Evolutionary conservation across 2,113 vertebrate genomes (phyloP), one percentile per base, ranked within the genome.

Genomic region (Chiloscyllium plagiosum): DNA sequence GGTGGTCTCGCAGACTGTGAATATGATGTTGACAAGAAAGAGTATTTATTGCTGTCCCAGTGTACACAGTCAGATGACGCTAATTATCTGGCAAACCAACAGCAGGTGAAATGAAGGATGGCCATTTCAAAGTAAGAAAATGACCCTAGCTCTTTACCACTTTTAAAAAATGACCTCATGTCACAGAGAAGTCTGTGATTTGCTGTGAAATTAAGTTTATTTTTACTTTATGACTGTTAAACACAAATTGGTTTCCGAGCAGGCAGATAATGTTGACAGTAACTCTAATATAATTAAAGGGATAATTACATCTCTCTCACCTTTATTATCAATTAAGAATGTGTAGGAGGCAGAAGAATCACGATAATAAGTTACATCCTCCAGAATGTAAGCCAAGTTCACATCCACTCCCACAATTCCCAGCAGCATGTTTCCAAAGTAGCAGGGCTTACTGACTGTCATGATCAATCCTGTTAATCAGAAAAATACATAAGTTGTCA

Each of bases 241-340:
- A 61, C 52, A 90, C 12, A 29, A 19, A 93, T 68, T n/a, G 66
- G 89, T n/a, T 66, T 19, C 89, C 17, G 12, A 29, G 52, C 5
- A 90, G 52, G 52, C 19, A 93, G 61, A 66, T 93, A 68, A 93
- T 37, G 20, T 15, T 93, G n/a, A 33, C 61, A 66, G 89, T 33
- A 10, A n/a, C 17, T 3, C 87, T 29, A 61, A n/a, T 6, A 33
- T 19, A 83, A 83, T 83, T 83, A 47, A 42, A 42, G 80, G 19
- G 37, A 68, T 37, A 93, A 92, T 66, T 65, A 37, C 26, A 29
- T 56, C 15, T 61, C 50, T 70, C 29, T 97, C 97, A 99, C 99
- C 99, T 99, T 99, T 99, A 97, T 99, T 99, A 97, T 99, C 99
- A 22, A 99, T 99, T 96, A 99, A 99, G 97, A 99, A 99, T 0